Base-by-base conservation (phyloP, 1,140 invertebrate species). In the Battus philenor region DNA sequence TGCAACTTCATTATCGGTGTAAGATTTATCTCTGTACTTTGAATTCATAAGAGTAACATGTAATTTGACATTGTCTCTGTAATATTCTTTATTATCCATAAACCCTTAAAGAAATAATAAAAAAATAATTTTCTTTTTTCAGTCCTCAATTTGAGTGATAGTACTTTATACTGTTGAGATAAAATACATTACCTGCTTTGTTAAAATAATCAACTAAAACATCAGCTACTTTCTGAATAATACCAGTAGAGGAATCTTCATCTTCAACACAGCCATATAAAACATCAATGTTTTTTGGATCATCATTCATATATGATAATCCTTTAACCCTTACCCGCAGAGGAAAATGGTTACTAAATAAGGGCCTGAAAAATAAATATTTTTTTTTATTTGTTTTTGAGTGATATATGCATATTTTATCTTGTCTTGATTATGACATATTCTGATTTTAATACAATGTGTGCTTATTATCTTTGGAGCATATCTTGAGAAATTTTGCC, bases 251-350 rank as follows among this genome's bases (percentile, higher is more conserved):
- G 12, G 70, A 71, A 6, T 73, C 63, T n/a, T 74, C 68, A 39
- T 88, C 71, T 44, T 81, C 62, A n/a, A 87, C 86, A 29, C 70
- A 68, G 2, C 77, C 86, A 59, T 87, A 89, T 8, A 89, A 50
- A 2, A 89, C 79, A 50, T 88, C 44, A 2, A 84, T 76, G 34
- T 80, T 77, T 24, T 68, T 70, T 9, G 80, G 74, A 43, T 88
- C 86, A 27, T 73, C 71, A 38, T 87, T 86, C 87, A 88, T 88
- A 34, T 87, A 88, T 1, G 78, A 76, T 18, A 88, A 33, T n/a
- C 87, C 87, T 52, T 72, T 74, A 4, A 89, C 38, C 48, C 76
- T 63, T 16, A 88, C 71, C 59, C 68, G 77, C 6, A 87, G 41
- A 15, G 78, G 76, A 17, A 68, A 47, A 44, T 71, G 57, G 4